Evolutionary conservation across 2,888 invertebrate species (phyloP), one percentile per base, ranked within the genome.

Genomic region (Himalopsyche tibetana): DNA sequence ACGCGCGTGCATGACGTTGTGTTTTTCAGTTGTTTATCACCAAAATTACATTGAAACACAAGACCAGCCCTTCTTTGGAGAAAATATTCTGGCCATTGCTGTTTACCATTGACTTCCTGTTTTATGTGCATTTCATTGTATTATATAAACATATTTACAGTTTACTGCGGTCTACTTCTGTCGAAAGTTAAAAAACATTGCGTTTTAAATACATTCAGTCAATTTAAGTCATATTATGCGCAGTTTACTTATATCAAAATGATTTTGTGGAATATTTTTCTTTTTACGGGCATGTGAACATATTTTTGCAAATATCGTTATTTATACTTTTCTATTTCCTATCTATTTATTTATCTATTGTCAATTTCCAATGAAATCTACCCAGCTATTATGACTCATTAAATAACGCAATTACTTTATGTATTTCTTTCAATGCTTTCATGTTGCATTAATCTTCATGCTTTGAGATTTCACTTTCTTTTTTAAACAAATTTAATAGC

Each of bases 31-130:
- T 28, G 15, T 38, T n/a, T 38, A 74, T 74, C 12, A 74, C 15
- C 74, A 12, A 74, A 38, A 12, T 36, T 74, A 36, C 28, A 2
- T 11, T 74, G 12, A 36, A 74, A 74, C 74, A 74, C 38, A 36
- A 36, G 38, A 74, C 38, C 74, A 12, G 9, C 74, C 51, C 74
- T 63, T 63, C 74, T 74, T 38, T 36, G 45, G 82, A 82, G 55
- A 51, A 55, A 82, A 55, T 40, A 63, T 69, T 38, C 42, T 69
- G 38, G 42, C 82, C 51, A 55, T 82, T 74, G 56, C 85, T 85
- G 85, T 85, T 85, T 85, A 85, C 85, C 69, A 81, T 38, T 74
- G 28, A 85, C 82, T 82, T 85, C 82, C 85, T 82, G 85, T 82
- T 82, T 82, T 85, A 79, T 79, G 38, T 82, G 56, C 74, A 82